Base-by-base conservation (phyloP, 2,113 vertebrate species). In the Cephalophus harveyi region DNA sequence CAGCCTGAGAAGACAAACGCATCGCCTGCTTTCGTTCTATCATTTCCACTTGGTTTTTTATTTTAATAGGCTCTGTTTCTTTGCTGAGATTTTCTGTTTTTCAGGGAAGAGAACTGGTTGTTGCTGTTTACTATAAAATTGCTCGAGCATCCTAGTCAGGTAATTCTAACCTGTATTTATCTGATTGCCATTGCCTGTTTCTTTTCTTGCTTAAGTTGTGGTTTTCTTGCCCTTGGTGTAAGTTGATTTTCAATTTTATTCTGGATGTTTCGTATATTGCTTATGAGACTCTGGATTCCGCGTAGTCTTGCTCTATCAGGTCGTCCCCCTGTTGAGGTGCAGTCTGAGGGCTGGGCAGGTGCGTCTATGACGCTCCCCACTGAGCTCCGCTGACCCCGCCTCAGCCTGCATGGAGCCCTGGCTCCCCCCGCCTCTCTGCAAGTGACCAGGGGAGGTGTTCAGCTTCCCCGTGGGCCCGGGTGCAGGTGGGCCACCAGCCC, bases 371-470 rank as follows among this genome's bases (percentile, higher is more conserved):
- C 0, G 5, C 79, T 54, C 54, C 40, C 40, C 8, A 2, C 23
- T 43, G 59, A 13, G 16, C 2, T 3, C 76, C 5, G 0, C 5
- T 43, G n/a, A 43, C 2, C 78, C 3, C 5, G 0, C 33, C 27
- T 12, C 3, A 79, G 46, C 30, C 55, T 14, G 19, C 74, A 6
- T 1, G 36, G 81, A 21, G 25, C 8, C 5, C 67, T 2, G 17
- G 17, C 27, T 30, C 25, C 30, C 16, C 2, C 43, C 6, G 27
- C 12, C 33, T 7, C 33, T 40, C 30, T 23, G 0, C 36, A 33
- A 23, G 48, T 17, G 55, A 14, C 46, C 5, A 21, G 43, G 6
- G 17, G 13, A 3, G 55, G 48, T 28, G 46, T 25, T 33, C 84
- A 43, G 25, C 43, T 62, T 43, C 46, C 12, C 12, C 54, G 2